Percentiles rank a stretch among this genome's conserved stretches.
phyloP scores from a whole-genome alignment of 2,888 invertebrate genomes.

The Cephus sareptanus region DNA sequence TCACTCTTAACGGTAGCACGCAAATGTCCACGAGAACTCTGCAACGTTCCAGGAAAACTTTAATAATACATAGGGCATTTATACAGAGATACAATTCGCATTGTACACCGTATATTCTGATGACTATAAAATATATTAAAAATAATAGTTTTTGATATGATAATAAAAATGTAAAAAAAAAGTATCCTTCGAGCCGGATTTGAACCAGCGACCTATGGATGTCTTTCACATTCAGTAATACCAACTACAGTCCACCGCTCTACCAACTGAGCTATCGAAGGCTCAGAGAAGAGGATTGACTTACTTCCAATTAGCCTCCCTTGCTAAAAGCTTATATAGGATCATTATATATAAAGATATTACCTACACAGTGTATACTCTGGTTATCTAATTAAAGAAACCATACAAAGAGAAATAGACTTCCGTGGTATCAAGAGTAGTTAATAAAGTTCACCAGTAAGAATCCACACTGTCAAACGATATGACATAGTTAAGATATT shows the following conservation, averaged over 20 bases:
- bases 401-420: neutral
- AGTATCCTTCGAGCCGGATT: conserved; percentile 57
- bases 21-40: neutral
- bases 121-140: conserved; percentile 4
- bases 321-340: neutral
- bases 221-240: conserved; percentile 22
- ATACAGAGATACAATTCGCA: conserved; percentile 5
- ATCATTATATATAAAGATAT: neutral
- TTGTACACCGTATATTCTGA: conserved; percentile 1
- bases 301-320: neutral
- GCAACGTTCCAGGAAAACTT: neutral
- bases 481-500: neutral
- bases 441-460: neutral
- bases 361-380: neutral
- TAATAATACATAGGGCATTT: neutral
- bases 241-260: conserved; percentile 67
- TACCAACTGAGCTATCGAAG: conserved; percentile 67
- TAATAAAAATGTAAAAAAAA: neutral
- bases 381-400: neutral
- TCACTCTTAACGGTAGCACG: neutral
- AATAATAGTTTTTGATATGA: conserved; percentile 3
- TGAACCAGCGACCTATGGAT: conserved; percentile 66
- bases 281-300: conserved; percentile 28
- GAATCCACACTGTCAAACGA: neutral
- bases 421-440: neutral